phyloP scores from a whole-genome alignment of 1,140 invertebrate species.

The Temnothorax nylanderi region DNA sequence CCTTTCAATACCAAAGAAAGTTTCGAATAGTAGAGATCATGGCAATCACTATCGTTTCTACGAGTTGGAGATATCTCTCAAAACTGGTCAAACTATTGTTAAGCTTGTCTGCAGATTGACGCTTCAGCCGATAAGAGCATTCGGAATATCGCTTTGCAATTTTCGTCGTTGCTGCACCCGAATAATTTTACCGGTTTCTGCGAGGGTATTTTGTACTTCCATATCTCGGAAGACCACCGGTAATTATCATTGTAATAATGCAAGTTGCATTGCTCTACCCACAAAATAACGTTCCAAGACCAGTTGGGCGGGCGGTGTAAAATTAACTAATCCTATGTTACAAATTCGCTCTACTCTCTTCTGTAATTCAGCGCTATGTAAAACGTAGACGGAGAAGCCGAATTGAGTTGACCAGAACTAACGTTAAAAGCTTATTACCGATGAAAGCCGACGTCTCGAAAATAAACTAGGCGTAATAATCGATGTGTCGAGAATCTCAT shows the following conservation, averaged over 20 bases:
- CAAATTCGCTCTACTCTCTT: background rate
- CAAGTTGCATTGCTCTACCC: constrained; percentile 20
- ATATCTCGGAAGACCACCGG: background rate
- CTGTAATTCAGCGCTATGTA: background rate
- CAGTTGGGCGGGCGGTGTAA: background rate
- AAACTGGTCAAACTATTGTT: background rate
- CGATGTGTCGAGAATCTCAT: background rate
- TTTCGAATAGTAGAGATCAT: background rate
- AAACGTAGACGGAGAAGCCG: background rate
- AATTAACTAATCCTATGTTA: constrained; percentile 18
- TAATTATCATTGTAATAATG: constrained; percentile 34
- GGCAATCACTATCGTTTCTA: background rate
- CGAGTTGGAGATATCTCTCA: background rate
- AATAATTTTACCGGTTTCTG: background rate
- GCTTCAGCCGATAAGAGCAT: background rate
- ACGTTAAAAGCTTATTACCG: background rate
- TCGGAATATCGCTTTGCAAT: background rate
- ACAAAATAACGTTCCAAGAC: constrained; percentile 16
- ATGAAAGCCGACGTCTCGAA: background rate
- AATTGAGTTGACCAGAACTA: constrained; percentile 8
- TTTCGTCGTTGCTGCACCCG: background rate
- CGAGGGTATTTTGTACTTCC: background rate
- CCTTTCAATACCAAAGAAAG: background rate
- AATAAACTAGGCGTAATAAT: background rate
- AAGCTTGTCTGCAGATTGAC: background rate